A percentile compares a stretch with the other conserved stretches of the same genome.
Evolutionary conservation across 2,888 invertebrate species (phyloP).

Genomic region (Seladonia tumulorum): DNA sequence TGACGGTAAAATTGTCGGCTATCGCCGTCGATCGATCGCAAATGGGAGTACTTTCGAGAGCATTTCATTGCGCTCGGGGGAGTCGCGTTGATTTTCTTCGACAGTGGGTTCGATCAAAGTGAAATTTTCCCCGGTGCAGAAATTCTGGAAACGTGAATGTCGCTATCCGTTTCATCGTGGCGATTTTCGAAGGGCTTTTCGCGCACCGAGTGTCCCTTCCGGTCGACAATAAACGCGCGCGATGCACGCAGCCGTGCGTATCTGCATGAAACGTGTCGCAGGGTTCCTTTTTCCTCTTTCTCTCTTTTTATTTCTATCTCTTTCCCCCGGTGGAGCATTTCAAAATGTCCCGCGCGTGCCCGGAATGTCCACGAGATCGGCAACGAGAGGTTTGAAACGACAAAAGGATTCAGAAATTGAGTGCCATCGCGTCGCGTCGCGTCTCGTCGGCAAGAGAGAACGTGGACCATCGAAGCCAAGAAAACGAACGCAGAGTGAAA

Average conservation of each 20-base stretch:
- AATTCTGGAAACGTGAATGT: background rate
- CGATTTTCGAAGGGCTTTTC: slow-evolving; percentile 44
- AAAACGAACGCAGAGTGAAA: slow-evolving; percentile 5
- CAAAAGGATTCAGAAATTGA: background rate
- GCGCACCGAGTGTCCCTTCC: slow-evolving; percentile 31
- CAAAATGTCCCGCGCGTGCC: slow-evolving; percentile 71
- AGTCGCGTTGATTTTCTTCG: background rate
- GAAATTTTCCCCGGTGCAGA: background rate
- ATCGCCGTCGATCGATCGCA: background rate
- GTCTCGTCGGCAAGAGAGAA: background rate
- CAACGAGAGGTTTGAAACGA: background rate
- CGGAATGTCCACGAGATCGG: slow-evolving; percentile 47
- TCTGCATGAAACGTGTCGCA: slow-evolving; percentile 36
- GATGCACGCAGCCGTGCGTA: slow-evolving; percentile 44
- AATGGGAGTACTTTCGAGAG: background rate
- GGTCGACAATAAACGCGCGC: slow-evolving; percentile 52
- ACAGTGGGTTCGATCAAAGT: background rate
- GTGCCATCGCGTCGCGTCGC: background rate
- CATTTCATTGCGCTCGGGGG: background rate
- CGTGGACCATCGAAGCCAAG: background rate
- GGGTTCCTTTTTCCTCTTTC: background rate
- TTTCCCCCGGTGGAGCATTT: slow-evolving; percentile 44
- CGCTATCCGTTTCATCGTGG: slow-evolving; percentile 13
- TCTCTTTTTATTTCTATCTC: background rate
- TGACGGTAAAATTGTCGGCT: background rate